Evolutionary conservation across 2,797 vertebrate genomes (phyloP).

Genomic region (Luscinia luscinia): DNA sequence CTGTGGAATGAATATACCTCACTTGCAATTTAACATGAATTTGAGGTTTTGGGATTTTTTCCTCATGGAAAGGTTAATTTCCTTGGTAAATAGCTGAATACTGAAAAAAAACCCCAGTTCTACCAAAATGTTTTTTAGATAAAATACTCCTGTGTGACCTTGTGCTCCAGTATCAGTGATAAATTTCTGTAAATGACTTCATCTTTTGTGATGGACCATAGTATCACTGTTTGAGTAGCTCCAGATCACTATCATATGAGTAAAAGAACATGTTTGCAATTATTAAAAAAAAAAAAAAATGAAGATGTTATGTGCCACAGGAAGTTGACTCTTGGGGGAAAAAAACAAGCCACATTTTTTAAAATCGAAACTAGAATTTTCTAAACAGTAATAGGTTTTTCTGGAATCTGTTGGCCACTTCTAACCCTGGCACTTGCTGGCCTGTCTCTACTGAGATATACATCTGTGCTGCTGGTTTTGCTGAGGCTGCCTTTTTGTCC

Average conservation of each 20-base stretch:
- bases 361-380: background rate
- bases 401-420: background rate
- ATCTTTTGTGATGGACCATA: background rate
- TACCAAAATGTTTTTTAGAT: background rate
- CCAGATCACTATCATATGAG: background rate
- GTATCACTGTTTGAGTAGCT: background rate
- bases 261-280: background rate
- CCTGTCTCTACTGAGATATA: background rate
- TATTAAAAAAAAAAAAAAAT: background rate
- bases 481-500: background rate
- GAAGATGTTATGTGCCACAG: background rate
- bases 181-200: background rate
- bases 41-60: background rate
- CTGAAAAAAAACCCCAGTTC: background rate
- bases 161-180: background rate
- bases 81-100: background rate
- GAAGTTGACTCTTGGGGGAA: background rate
- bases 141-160: background rate
- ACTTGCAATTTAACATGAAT: background rate
- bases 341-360: accelerated
- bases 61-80: background rate
- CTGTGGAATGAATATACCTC: background rate
- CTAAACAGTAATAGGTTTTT: background rate
- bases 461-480: background rate
- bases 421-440: background rate